Evolutionary conservation across 2,888 invertebrate genomes (phyloP).

Genomic region (Lottia scabra): DNA sequence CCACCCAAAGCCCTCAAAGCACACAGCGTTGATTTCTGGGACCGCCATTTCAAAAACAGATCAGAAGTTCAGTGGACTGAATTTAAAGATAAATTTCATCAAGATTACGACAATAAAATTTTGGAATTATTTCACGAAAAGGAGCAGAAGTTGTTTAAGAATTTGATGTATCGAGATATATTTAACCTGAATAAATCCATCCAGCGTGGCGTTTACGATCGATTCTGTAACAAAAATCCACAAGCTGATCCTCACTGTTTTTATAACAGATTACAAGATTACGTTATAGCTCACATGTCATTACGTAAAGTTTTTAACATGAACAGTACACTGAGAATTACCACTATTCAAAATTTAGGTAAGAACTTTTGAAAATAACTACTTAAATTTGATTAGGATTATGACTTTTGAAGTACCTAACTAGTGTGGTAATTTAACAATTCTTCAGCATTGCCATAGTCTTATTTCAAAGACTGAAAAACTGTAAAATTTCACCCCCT

Average conservation of each 20-base stretch:
- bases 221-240: constrained; percentile 40
- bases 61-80: constrained; percentile 43
- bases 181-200: constrained; percentile 40
- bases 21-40: constrained; percentile 58
- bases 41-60: constrained; percentile 44
- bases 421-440: no score
- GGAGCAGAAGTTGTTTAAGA: constrained; percentile 40
- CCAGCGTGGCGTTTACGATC: constrained; percentile 32
- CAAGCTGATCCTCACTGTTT: constrained; percentile 44
- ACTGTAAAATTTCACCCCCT: no score
- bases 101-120: constrained; percentile 50
- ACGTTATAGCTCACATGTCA: constrained; percentile 56
- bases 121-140: constrained; percentile 36
- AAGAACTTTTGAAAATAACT: no score
- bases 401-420: no score
- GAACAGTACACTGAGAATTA: constrained; percentile 53
- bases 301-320: constrained; percentile 57
- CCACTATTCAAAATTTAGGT: constrained; percentile 60
- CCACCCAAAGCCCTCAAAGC: constrained; percentile 9
- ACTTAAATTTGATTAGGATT: no score
- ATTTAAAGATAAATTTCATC: constrained; percentile 48
- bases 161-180: constrained; percentile 55
- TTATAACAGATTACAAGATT: constrained; percentile 53
- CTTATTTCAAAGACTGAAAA: no score
- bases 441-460: no score